Evolutionary conservation across 2,113 vertebrate species (phyloP), one percentile per base, ranked within the genome.

Genomic region (Alouatta palliata): DNA sequence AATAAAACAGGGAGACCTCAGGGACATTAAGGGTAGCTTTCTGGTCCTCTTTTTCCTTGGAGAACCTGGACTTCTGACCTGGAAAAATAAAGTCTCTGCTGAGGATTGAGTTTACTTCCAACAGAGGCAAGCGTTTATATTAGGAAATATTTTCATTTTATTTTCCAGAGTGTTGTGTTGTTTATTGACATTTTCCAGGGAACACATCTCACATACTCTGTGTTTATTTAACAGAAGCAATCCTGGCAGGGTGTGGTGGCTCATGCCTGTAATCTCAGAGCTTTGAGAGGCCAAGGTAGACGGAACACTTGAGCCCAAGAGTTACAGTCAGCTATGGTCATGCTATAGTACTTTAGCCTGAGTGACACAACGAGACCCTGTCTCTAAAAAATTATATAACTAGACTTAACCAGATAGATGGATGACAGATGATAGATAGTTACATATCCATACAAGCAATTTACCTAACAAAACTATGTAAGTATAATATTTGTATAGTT

Each of bases 181-280:
- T 89, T 71, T 76, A 73, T 58, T 73, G 27, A 49, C 27, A 90
- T 87, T 92, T 25, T 87, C 17, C 32, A 90, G 40, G 61, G 1
- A 56, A 4, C 61, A 2, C 49, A 87, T 13, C 21, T 79, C n/a
- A 83, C 19, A 47, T 3, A 81, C 87, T 70, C 14, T 89, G 37
- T 14, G 8, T 86, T 96, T 97, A 83, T 71, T 94, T 87, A 81
- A 45, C 58, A 56, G 25, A 81, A 90, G 13, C 49, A 82, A 32
- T 73, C 20, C 61, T 64, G 5, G 61, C 25, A 64, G 27, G 61
- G 27, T 2, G 2, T 30, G 13, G 61, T 64, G 61, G 61, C 61
- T 64, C 12, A 30, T 64, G 27, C 27, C 61, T 64, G 61, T 64
- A 64, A 61, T 61, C 58, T 61, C 25, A 61, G 58, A 61, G 58